phyloP scores from a whole-genome alignment of 2,797 vertebrate genomes.

The Arrhamphus sclerolepis region DNA sequence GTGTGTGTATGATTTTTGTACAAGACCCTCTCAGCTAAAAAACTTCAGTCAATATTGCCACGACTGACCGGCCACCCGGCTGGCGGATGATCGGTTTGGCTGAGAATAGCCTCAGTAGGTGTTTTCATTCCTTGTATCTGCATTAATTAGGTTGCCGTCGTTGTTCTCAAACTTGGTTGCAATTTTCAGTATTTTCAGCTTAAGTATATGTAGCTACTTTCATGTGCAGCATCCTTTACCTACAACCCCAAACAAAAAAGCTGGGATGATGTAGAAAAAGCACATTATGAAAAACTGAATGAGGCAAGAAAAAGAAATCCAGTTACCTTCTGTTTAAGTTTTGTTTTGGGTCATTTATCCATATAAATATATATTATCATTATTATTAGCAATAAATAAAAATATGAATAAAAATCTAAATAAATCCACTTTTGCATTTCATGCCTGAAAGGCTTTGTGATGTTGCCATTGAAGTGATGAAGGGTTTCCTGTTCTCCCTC shows the following conservation, averaged over 20 bases:
- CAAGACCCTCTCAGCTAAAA: conserved; percentile 17
- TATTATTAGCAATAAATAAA: no score
- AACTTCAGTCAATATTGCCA: conserved; percentile 22
- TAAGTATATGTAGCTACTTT: not conserved
- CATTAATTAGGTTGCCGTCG: conserved; percentile 7
- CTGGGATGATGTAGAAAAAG: no score
- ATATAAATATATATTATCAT: no score
- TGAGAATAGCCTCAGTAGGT: conserved; percentile 31
- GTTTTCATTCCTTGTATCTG: conserved; percentile 15
- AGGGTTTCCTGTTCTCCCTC: no score
- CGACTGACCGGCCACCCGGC: conserved; percentile 23
- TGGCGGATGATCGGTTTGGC: conserved; percentile 7
- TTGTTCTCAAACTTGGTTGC: not conserved
- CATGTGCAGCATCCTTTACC: not conserved
- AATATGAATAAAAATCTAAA: no score
- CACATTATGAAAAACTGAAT: no score
- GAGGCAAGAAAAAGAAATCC: no score
- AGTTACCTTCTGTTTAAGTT: no score
- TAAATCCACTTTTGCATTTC: no score
- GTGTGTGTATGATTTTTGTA: conserved; percentile 15
- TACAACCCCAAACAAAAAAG: not conserved
- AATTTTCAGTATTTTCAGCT: not conserved
- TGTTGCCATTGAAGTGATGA: no score
- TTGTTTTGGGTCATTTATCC: no score
- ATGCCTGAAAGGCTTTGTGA: no score